These are phyloP conservation scores for Tetranychus piercei DNA, from an alignment of 2,888 invertebrate genomes.

Conservation along the genomic window DNA sequence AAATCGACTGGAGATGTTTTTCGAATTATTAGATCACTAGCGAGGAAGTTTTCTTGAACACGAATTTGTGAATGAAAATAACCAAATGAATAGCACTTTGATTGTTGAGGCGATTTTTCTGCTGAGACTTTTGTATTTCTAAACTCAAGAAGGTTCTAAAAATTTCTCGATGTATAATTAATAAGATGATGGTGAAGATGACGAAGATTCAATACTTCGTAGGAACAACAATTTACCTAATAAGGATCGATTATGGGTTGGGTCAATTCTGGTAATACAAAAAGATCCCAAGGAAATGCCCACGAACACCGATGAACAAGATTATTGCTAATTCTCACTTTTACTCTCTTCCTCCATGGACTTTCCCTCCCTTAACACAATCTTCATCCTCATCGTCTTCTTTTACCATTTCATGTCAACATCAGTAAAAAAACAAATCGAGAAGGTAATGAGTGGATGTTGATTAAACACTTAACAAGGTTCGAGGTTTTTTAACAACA, in stretches of 20 bases:
- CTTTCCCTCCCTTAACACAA: not conserved
- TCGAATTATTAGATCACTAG: no score
- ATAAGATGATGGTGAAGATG: not conserved
- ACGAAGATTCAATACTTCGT: not conserved
- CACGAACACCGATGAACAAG: not conserved
- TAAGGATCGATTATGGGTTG: not conserved
- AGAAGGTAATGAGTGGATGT: not conserved
- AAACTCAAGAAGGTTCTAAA: not conserved
- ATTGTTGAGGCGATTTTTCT: no score
- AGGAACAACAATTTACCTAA: not conserved
- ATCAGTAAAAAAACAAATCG: not conserved
- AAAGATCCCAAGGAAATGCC: not conserved
- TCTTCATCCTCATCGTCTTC: slow-evolving; percentile 5
- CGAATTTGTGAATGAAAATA: no score
- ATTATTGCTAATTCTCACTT: not conserved
- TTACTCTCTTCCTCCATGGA: not conserved
- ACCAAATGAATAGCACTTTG: no score
- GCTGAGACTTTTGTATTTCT: not conserved
- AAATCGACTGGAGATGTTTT: no score
- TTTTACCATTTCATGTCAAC: not conserved
- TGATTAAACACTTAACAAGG: slow-evolving; percentile 1
- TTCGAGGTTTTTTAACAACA: not conserved
- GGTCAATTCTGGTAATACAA: not conserved
- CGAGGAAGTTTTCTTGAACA: no score
- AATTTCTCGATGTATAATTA: not conserved